Percentiles rank a stretch among this genome's conserved stretches.
Conservation (phyloP, 2,888 invertebrate genomes). For the Scaptomyza tumidula region DNA sequence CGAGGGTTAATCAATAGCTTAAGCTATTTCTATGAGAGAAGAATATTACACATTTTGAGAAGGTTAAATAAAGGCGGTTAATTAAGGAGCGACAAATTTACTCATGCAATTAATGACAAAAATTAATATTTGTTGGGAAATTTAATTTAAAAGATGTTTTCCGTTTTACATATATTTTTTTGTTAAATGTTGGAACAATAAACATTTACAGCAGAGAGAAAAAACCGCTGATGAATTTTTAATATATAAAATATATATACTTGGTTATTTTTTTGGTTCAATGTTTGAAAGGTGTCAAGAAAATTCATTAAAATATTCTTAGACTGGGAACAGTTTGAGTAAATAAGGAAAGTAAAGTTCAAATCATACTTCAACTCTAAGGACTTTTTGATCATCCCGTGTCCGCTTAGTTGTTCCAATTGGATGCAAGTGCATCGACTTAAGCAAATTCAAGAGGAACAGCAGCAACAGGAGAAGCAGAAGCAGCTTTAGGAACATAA, state of each 20-base stretch:
- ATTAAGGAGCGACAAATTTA: neutral
- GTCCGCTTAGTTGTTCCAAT: neutral
- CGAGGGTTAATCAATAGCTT: slow-evolving; percentile 15
- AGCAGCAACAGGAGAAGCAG: neutral
- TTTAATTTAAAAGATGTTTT: neutral
- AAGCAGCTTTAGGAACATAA: slow-evolving; percentile 13
- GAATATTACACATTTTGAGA: neutral
- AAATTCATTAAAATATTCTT: too few species aligned
- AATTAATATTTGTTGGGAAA: neutral
- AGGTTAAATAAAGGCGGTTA: neutral
- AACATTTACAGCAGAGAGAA: neutral
- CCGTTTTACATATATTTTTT: neutral
- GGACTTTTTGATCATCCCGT: slow-evolving; percentile 11
- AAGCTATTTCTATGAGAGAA: neutral
- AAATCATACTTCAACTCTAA: neutral
- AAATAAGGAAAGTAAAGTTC: too few species aligned
- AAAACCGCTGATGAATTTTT: neutral
- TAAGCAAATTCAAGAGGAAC: slow-evolving; percentile 9
- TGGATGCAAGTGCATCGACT: slow-evolving; percentile 24
- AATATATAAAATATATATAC: neutral
- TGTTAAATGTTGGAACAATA: neutral
- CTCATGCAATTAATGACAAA: neutral
- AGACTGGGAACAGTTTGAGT: too few species aligned
- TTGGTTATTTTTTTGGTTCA: too few species aligned
- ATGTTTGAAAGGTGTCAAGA: too few species aligned